Conservation (phyloP, 2,888 invertebrate genomes). For the Loripinus fragilis region DNA sequence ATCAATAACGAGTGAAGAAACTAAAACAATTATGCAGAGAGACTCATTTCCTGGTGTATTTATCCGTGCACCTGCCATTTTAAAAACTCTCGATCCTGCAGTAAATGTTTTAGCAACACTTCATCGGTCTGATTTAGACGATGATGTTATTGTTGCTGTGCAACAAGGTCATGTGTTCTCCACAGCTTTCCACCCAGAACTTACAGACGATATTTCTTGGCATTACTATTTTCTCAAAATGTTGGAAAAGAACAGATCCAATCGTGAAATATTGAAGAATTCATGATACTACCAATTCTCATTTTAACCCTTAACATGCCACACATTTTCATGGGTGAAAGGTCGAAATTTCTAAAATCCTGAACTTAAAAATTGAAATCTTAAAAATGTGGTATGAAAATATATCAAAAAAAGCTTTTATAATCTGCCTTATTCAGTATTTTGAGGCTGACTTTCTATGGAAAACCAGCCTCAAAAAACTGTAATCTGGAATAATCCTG, state of each 20-base stretch:
- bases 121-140: conserved; percentile 39
- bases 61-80: conserved; percentile 76
- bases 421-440: too few species aligned
- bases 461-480: too few species aligned
- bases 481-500: too few species aligned
- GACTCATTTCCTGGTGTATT: conserved; percentile 71
- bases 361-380: too few species aligned
- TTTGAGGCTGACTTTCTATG: too few species aligned
- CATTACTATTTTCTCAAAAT: conserved; percentile 73
- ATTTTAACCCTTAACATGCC: too few species aligned
- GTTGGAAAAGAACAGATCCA: conserved; percentile 36
- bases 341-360: too few species aligned
- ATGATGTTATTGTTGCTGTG: conserved; percentile 71
- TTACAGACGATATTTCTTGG: conserved; percentile 76
- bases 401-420: too few species aligned
- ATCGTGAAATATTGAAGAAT: too few species aligned
- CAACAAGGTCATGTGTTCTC: conserved; percentile 71
- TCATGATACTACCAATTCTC: too few species aligned
- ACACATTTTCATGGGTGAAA: too few species aligned
- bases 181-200: conserved; percentile 79
- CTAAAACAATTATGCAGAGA: conserved; percentile 25
- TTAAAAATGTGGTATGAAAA: too few species aligned
- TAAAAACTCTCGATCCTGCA: conserved; percentile 55
- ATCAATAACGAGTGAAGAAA: conserved; percentile 47
- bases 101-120: conserved; percentile 68